phyloP scores from a whole-genome alignment of 2,797 vertebrate genomes.

The Lates japonicus region DNA sequence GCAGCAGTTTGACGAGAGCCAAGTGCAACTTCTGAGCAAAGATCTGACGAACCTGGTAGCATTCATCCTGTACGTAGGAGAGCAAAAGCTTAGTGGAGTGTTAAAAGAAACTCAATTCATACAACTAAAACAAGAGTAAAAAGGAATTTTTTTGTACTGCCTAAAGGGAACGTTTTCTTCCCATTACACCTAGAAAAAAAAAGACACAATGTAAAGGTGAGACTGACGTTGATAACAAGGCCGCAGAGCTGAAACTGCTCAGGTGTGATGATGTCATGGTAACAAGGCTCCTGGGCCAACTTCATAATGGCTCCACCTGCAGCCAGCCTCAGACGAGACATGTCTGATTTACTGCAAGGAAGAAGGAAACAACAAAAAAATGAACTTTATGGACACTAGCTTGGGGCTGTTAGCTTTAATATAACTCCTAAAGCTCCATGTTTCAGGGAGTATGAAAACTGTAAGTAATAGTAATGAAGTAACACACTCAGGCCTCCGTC shows the following conservation, averaged over 20 bases:
- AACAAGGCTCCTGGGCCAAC: conserved; percentile 98
- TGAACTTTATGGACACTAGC: background rate
- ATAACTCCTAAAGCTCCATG: background rate
- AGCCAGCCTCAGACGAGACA: conserved; percentile 97
- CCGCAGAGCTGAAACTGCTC: conserved; percentile 99
- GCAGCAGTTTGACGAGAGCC: too few species aligned
- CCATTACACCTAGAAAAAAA: background rate
- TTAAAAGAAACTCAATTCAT: background rate
- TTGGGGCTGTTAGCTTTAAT: background rate
- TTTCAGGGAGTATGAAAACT: background rate
- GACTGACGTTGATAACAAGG: conserved; percentile 97
- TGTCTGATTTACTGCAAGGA: conserved; percentile 95
- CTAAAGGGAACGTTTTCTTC: background rate
- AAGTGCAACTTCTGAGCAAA: conserved; percentile 98
- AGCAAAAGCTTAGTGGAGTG: background rate
- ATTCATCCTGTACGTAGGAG: conserved; percentile 91
- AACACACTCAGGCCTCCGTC: background rate
- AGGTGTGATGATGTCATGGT: conserved; percentile 99
- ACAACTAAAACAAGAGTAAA: background rate
- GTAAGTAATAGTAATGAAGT: background rate
- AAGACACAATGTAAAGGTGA: background rate
- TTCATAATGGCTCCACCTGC: conserved; percentile 99
- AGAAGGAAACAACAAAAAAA: background rate
- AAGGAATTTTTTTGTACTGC: background rate
- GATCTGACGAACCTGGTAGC: conserved; percentile 99